Base-by-base conservation (phyloP, 2,888 invertebrate species). In the Dryomyza anilis region DNA sequence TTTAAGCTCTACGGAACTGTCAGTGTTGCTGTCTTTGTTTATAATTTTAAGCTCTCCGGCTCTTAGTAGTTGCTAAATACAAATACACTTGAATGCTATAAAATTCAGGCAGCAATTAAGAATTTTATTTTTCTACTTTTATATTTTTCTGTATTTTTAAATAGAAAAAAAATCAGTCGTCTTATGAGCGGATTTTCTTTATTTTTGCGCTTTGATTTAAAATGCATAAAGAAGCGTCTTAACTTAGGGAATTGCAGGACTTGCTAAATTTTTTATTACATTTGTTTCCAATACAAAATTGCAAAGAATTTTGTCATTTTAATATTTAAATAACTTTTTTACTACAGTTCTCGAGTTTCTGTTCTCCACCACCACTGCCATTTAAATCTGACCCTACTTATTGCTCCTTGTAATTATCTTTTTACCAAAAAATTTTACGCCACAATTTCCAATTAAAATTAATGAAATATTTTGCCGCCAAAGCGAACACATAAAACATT, bases 401-500 rank as follows among this genome's bases (percentile, higher is more conserved):
- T 67, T 66, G 66, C 69, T 68, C 67, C 69, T 66, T 70, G 74
- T 79, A 78, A 79, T 79, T 78, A 79, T 79, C 75, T 77, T 69
- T 71, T 74, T 70, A 71, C 68, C n/a, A n/a, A n/a, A 71, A 71
- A 73, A 74, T 69, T 72, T 74, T 71, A 71, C 68, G 72, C 71
- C 73, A 73, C 74, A 71, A 74, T 80, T 80, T 80, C 80, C 78
- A 80, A 80, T 79, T 80, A 80, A 80, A 79, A 80, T 79, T 80
- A 80, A 80, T 80, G 81, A 79, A 79, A 80, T 79, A 78, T 80
- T 76, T 70, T 66, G 65, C 50, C 61, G 55, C 55, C 61, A 55
- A n/a, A 65, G 63, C 70, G 73, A 69, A 71, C 72, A 69, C 73
- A 76, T 70, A 74, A 78, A 77, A 79, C 72, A 76, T 73, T 75